A percentile compares a stretch with the other conserved stretches of the same genome.
Conservation (phyloP, 2,113 vertebrate genomes). For the Nothocercus nigrocapillus region DNA sequence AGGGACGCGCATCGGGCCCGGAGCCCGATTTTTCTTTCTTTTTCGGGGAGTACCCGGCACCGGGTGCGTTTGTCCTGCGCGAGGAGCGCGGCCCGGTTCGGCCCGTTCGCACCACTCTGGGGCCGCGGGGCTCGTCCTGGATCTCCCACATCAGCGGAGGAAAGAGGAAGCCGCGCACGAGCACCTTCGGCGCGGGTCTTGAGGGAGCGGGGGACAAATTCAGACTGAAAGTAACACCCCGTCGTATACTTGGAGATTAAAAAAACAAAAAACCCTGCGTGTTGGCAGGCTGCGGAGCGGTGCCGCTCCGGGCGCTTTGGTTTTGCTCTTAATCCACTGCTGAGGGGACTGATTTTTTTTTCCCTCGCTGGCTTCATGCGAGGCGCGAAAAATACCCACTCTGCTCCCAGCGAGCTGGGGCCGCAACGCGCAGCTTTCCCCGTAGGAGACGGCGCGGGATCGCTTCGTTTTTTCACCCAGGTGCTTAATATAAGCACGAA, state of each 20-base stretch:
- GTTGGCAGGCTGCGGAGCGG: neutral
- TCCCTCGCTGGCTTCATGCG: neutral
- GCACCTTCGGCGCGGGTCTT: neutral
- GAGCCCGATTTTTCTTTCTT: too few relatives aligned
- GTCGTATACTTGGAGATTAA: neutral
- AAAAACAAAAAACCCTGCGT: too few relatives aligned
- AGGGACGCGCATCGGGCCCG: too few relatives aligned
- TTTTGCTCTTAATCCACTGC: neutral
- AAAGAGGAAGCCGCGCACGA: too few relatives aligned
- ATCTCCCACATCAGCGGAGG: too few relatives aligned
- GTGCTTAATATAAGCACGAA: fast-evolving
- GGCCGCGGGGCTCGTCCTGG: too few relatives aligned
- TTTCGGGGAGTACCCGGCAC: too few relatives aligned
- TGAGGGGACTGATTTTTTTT: neutral
- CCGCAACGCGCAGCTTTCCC: neutral
- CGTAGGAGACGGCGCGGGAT: fast-evolving
- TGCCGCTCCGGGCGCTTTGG: neutral
- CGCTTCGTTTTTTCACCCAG: neutral
- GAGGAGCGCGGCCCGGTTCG: too few relatives aligned
- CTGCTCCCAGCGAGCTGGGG: neutral
- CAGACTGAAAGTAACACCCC: constrained; percentile 48
- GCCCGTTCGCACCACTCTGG: too few relatives aligned
- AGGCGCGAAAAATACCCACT: neutral
- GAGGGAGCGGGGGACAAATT: neutral
- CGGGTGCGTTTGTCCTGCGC: too few relatives aligned